Conservation (phyloP, 2,888 invertebrate species). For the Andrena trimmerana region DNA sequence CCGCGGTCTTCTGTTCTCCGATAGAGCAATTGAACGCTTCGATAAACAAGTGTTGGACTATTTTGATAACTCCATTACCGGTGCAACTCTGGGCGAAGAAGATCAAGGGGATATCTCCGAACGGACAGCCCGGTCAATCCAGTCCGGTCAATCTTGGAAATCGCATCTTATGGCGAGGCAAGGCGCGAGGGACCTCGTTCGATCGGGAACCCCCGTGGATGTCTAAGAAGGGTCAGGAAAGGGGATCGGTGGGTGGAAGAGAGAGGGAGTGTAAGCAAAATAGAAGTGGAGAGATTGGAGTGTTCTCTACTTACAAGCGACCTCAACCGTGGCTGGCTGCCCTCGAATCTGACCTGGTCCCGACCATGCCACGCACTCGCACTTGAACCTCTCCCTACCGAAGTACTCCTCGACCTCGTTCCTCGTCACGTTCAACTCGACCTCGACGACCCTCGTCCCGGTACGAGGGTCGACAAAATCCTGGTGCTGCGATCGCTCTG, state of each 20-base stretch:
- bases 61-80: not conserved
- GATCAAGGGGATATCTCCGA: too few species aligned
- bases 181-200: not conserved
- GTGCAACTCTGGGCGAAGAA: too few species aligned
- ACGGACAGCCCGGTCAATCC: too few species aligned
- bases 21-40: not conserved
- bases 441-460: constrained; percentile 93
- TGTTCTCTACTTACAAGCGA: constrained; percentile 93
- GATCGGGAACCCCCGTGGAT: not conserved
- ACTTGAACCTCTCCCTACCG: constrained; percentile 94
- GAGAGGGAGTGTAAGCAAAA: constrained; percentile 1
- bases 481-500: constrained; percentile 86
- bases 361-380: constrained; percentile 96
- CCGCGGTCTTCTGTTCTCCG: not conserved
- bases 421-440: constrained; percentile 93
- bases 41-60: not conserved
- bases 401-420: constrained; percentile 97
- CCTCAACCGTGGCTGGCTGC: constrained; percentile 93
- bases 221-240: constrained; percentile 11
- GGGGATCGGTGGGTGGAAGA: not conserved
- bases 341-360: constrained; percentile 93
- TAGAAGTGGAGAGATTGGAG: constrained; percentile 46
- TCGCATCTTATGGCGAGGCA: not conserved
- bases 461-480: constrained; percentile 95
- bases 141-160: too few species aligned